Base-by-base conservation (phyloP, 2,888 invertebrate genomes). In the Sthenelais limicola region DNA sequence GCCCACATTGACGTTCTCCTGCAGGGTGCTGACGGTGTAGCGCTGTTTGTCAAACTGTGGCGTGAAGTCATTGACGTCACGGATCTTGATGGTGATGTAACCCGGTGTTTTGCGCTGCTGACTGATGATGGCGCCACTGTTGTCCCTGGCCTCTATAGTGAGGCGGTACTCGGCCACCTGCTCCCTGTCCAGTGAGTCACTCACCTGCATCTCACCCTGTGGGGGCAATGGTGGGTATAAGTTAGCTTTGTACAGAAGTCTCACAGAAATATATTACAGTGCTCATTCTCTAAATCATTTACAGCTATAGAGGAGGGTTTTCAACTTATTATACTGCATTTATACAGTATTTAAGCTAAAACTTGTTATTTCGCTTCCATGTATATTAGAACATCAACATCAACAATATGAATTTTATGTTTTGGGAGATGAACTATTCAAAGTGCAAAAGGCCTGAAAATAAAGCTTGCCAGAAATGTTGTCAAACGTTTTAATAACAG, bases 31-130 rank as follows among this genome's bases (percentile, higher is more conserved):
- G 4, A 62, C 68, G 7, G 32, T 12, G 43, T 78, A 78, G 12
- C 33, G 66, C 72, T 92, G 93, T 3, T 94, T 93, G 30, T 94
- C 91, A 83, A 96, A 96, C 32, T 92, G 92, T 0, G 97, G 96
- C 80, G 94, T 94, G 82, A 96, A 96, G 84, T 97, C 96, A 84
- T 97, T 97, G 21, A 96, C 94, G 84, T 97, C 96, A 0, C 94
- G 89, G 32, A 96, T 87, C 0, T 93, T 93, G 0, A 96, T 93
- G 7, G n/a, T 38, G 71, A 77, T 71, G 67, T 68, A 69, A 48
- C 72, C 66, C 15, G 77, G 71, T 15, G 77, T 80, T 18, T 82
- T 81, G 5, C 79, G 71, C 18, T 79, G 82, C 73, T 92, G 92
- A 68, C 92, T 92, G 0, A 92, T 91, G 0, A 92, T 92, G 5